Base-by-base conservation (phyloP, 2,113 vertebrate species). In the Haliaeetus leucogaster region DNA sequence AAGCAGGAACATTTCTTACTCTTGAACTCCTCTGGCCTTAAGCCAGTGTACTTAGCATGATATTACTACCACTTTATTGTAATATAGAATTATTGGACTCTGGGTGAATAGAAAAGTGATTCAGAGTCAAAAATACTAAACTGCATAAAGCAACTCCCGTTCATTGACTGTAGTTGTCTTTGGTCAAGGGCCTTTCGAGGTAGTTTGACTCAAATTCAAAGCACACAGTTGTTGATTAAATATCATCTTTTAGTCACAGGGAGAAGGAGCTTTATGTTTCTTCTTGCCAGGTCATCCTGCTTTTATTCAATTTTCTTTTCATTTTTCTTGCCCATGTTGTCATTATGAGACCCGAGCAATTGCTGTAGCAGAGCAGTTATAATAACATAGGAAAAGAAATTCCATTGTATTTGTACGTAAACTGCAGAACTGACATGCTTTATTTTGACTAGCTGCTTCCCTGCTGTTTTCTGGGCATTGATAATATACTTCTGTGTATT, bases 401-500 rank as follows among this genome's bases (percentile, higher is more conserved):
- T 40, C 17, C 65, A 76, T 96, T 53, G 58, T 95, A 71, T 91
- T 95, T 95, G 73, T 92, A 91, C 92, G 66, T 91, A 89, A 96
- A 95, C 83, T 61, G 62, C 70, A 90, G 78, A 96, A 96, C 62
- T 83, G 82, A 63, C 83, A 66, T 4, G 56, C 71, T 96, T 96
- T 94, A 95, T 93, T 97, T 94, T 90, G 81, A 78, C 81, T 95
- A 78, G 43, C 91, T 96, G 42, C 65, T 79, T 95, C 82, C 67
- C 48, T 94, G 70, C 85, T 93, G 66, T 82, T 96, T 95, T 96
- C 63, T 11, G 40, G 88, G 59, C 73, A 84, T 72, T 94, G 82
- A 82, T 97, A 97, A 87, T 55, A 40, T 71, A 77, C 77, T 93
- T 95, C 50, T 62, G 7, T 84, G 86, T 84, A 67, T 95, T 94